Conservation (phyloP, 64 coral and sea anemone genomes). For the Stichodactyla mertensii region DNA sequence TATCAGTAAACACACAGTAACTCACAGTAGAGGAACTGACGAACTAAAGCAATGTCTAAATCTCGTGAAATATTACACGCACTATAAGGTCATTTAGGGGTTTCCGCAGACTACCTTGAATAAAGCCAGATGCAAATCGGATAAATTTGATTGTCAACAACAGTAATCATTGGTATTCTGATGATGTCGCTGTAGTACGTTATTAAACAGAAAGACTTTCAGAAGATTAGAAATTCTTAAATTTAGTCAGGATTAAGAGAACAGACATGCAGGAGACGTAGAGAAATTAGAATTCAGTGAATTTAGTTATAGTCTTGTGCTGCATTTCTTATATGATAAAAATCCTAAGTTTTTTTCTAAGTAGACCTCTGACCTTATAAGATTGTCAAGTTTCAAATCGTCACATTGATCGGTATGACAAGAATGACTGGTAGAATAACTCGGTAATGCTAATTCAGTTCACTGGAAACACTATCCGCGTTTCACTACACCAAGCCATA, state of each 20-base stretch:
- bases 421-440: slow-evolving; percentile 1
- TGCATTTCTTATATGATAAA: slow-evolving; percentile 21
- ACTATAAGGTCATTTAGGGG: not conserved
- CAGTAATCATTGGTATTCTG: not conserved
- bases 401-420: slow-evolving; percentile 24
- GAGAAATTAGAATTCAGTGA: not conserved
- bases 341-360: not conserved
- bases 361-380: slow-evolving; percentile 15
- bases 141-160: slow-evolving; percentile 5
- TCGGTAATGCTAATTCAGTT: slow-evolving; percentile 2
- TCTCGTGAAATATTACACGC: not conserved
- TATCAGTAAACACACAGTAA: not conserved
- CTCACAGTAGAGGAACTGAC: not conserved
- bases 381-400: slow-evolving; percentile 12
- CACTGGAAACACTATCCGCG: slow-evolving; percentile 15
- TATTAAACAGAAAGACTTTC: not conserved
- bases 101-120: slow-evolving; percentile 1
- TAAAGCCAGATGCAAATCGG: slow-evolving; percentile 16
- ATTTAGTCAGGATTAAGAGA: not conserved
- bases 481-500: not conserved
- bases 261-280: not conserved
- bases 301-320: not conserved
- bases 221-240: not conserved
- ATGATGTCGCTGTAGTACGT: not conserved
- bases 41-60: not conserved